Evolutionary conservation across 2,888 invertebrate species (phyloP).

Genomic region (Tridacna gigas): DNA sequence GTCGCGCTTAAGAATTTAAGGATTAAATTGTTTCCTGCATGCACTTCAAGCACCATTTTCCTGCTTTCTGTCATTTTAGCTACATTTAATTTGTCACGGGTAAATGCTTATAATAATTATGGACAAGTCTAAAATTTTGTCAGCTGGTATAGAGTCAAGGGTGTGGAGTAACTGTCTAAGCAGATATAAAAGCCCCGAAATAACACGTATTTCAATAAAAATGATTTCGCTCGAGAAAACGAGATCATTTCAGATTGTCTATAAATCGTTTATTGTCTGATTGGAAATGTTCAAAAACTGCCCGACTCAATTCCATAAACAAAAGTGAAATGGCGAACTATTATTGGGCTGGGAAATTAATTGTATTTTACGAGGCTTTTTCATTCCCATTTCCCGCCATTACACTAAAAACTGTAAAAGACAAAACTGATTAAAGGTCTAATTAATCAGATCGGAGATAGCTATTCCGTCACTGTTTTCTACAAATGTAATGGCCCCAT

Average conservation of each 20-base stretch:
- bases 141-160: too few relatives aligned
- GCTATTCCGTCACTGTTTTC: conserved; percentile 33
- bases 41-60: too few relatives aligned
- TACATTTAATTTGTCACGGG: too few relatives aligned
- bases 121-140: too few relatives aligned
- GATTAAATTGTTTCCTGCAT: too few relatives aligned
- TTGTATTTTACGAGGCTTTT: conserved; percentile 49
- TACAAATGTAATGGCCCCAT: conserved; percentile 54
- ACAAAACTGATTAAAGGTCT: conserved; percentile 46
- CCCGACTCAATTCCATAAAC: conserved; percentile 28
- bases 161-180: too few relatives aligned
- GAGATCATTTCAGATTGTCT: conserved; percentile 11
- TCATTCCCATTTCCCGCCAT: conserved; percentile 37
- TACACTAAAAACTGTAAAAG: conserved; percentile 44
- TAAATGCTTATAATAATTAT: too few relatives aligned
- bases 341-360: conserved; percentile 52
- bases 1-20: too few relatives aligned
- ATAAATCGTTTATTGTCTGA: conserved; percentile 32
- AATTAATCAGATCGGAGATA: conserved; percentile 44
- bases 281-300: conserved; percentile 20
- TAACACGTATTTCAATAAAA: conserved; percentile 1
- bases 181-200: background rate
- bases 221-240: conserved; percentile 9
- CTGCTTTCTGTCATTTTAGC: too few relatives aligned
- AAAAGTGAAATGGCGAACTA: conserved; percentile 9